phyloP scores from a whole-genome alignment of 2,888 invertebrate species.

The Conistra vaccinii region DNA sequence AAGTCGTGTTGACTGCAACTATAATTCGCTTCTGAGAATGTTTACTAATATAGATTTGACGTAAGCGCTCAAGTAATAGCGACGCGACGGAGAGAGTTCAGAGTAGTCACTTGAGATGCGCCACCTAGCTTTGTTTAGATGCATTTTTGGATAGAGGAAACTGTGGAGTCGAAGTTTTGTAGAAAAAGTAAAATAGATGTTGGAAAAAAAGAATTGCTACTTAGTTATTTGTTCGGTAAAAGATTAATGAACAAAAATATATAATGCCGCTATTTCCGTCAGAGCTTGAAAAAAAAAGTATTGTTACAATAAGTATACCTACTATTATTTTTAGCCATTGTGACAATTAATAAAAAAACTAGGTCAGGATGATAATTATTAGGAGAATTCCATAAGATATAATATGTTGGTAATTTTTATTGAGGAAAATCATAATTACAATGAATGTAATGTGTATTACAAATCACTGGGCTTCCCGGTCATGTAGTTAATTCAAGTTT shows the following conservation, averaged over 20 bases:
- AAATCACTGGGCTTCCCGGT: conserved; percentile 39
- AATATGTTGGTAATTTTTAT: conserved; percentile 2
- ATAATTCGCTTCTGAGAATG: conserved; percentile 60
- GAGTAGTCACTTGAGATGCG: conserved; percentile 76
- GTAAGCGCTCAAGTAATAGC: conserved; percentile 60
- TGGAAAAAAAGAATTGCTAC: no score
- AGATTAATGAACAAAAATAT: neutral
- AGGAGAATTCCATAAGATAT: conserved; percentile 12
- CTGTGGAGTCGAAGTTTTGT: conserved; percentile 66
- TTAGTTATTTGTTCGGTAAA: neutral
- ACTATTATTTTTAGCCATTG: neutral
- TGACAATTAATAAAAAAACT: neutral
- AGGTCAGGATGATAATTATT: neutral
- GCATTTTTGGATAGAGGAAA: conserved; percentile 75
- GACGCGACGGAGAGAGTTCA: conserved; percentile 73
- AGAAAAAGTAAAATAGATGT: no score
- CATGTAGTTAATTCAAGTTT: neutral
- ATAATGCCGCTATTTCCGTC: neutral
- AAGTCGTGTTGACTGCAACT: conserved; percentile 47
- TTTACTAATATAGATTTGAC: conserved; percentile 66
- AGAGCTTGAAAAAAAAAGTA: neutral
- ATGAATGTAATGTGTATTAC: neutral
- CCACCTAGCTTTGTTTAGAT: conserved; percentile 82
- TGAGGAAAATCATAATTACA: conserved; percentile 41
- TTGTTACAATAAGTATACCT: no score